Base-by-base conservation (phyloP, 2,888 invertebrate genomes). In the Hyposoter dolosus region DNA sequence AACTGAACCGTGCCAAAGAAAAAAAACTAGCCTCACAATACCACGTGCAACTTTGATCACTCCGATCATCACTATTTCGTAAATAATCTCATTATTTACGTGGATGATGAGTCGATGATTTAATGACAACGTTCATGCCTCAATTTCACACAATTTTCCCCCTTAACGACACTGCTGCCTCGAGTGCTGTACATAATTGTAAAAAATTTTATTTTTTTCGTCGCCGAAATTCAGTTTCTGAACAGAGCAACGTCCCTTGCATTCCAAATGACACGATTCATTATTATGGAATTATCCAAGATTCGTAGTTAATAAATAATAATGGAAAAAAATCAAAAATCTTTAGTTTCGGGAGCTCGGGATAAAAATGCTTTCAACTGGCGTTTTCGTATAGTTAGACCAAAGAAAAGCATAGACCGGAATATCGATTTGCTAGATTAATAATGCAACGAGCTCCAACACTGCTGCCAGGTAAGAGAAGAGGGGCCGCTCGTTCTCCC, bases 341-440 rank as follows among this genome's bases (percentile, higher is more conserved):
- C 60, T 60, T 5, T 1, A 12, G 15, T 15, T 28, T 60, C 15
- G 28, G 60, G 28, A 60, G 15, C 28, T 28, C 28, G 15, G 15
- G 23, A 23, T 12, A 23, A 10, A 56, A 56, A 28, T 23, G 3
- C 12, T 56, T 56, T 56, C 3, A 5, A 15, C 28, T 15, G 4
- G 1, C 5, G 12, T 28, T 60, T 28, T 60, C 60, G 15, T 60
- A 35, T 6, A 5, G 60, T 60, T 60, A 72, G 83, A 68, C 69
- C 53, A 45, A 65, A 71, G 69, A 76, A 83, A 66, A 71, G 88
- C 90, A 90, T 89, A 90, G 90, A 90, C 88, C 87, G 89, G 88
- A 88, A 90, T 91, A 92, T 92, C 92, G 92, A 92, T 92, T 83
- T 89, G 89, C 86, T 83, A 82, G 90, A 91, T 92, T 92, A 92